Percentiles rank a stretch among this genome's conserved stretches.
Evolutionary conservation across 2,113 vertebrate species (phyloP).

Genomic region (Lasiurus borealis): DNA sequence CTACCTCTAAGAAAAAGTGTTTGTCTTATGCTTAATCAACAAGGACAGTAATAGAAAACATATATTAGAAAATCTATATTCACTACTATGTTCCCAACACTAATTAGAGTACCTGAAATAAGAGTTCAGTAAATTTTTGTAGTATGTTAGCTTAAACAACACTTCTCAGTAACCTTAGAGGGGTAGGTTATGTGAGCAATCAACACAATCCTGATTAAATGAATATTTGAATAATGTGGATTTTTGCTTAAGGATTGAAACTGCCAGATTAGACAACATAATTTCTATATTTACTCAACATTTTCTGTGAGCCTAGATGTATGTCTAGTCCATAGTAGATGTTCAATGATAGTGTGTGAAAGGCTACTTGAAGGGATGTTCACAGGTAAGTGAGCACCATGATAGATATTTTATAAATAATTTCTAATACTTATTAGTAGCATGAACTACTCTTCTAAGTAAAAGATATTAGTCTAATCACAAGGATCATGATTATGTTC

Average conservation of each 20-base stretch:
- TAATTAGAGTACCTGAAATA: not conserved
- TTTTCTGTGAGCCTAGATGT: not conserved
- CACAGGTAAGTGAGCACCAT: not conserved
- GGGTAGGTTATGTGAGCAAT: not conserved
- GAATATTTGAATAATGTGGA: not conserved
- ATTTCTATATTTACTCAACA: not conserved
- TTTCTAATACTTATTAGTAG: not conserved
- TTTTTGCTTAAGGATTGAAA: not conserved
- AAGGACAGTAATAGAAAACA: not conserved
- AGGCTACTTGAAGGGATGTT: not conserved
- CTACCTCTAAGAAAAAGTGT: not conserved
- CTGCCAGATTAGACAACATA: not conserved
- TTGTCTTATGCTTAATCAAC: not conserved
- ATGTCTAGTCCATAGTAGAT: not conserved
- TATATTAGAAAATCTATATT: not conserved
- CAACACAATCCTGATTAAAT: not conserved
- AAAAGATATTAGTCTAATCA: not conserved
- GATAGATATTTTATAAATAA: not conserved
- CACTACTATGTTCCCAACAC: not conserved
- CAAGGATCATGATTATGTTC: not conserved
- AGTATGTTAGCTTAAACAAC: not conserved
- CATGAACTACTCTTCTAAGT: not conserved
- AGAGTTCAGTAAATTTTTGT: not conserved
- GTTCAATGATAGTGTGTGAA: not conserved
- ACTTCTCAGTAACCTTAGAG: not conserved